A percentile compares a stretch with the other conserved stretches of the same genome.
Evolutionary conservation across 2,113 vertebrate genomes (phyloP).

Genomic region (Sclerurus mexicanus): DNA sequence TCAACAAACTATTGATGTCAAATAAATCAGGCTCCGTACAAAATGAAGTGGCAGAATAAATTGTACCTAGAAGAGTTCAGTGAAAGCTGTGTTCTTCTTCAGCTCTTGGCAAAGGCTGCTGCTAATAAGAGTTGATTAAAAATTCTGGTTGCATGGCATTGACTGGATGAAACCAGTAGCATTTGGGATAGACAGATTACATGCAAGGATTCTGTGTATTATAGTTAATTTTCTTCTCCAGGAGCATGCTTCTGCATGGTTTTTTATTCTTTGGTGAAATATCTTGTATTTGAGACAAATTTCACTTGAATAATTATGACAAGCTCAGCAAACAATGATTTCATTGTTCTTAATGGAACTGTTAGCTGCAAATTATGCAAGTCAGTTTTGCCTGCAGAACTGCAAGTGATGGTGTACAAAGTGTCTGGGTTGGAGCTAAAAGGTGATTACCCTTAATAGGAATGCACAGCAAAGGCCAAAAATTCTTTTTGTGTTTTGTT

Average conservation of each 20-base stretch:
- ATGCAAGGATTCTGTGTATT: not conserved
- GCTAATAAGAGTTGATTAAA: not conserved
- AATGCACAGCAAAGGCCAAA: not conserved
- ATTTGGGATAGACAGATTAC: not conserved
- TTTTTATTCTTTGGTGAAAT: not conserved
- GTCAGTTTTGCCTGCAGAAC: not conserved
- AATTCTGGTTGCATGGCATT: not conserved
- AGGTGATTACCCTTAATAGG: not conserved
- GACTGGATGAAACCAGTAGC: not conserved
- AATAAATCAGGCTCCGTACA: slow-evolving; percentile 38
- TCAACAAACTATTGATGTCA: slow-evolving; percentile 58
- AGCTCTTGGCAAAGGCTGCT: not conserved
- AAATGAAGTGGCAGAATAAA: slow-evolving; percentile 60
- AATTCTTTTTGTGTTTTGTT: not conserved
- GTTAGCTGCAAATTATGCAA: not conserved
- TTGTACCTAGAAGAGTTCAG: slow-evolving; percentile 33
- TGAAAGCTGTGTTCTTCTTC: slow-evolving; percentile 1
- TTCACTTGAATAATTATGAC: not conserved
- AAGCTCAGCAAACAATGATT: not conserved
- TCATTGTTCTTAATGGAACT: not conserved
- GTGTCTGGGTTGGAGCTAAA: not conserved
- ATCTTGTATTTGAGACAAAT: not conserved
- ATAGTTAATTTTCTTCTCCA: not conserved
- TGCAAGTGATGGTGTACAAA: not conserved
- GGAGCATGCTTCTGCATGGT: not conserved